Conservation (phyloP, 2,888 invertebrate genomes). For the Sinodicranocentrus sp. region DNA sequence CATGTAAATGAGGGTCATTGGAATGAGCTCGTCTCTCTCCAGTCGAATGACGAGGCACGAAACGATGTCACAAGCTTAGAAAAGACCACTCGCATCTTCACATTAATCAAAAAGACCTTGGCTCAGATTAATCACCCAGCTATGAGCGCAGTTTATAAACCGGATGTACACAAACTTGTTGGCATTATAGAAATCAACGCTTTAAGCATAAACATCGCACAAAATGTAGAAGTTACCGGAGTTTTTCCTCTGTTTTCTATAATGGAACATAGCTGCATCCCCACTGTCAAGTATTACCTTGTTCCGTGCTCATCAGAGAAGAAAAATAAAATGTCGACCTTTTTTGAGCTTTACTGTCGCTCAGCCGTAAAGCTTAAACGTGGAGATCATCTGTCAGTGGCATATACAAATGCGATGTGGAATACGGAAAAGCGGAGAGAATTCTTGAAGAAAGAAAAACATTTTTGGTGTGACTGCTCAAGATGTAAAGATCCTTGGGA, state of each 20-base stretch:
- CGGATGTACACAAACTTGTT: slow-evolving; percentile 74
- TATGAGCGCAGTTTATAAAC: slow-evolving; percentile 67
- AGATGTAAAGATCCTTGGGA: slow-evolving; percentile 75
- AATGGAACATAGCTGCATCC: slow-evolving; percentile 73
- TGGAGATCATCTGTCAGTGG: slow-evolving; percentile 71
- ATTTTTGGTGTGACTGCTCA: slow-evolving; percentile 75
- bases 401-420: slow-evolving; percentile 75
- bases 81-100: slow-evolving; percentile 72
- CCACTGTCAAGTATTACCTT: slow-evolving; percentile 71
- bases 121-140: slow-evolving; percentile 67
- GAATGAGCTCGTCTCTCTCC: slow-evolving; percentile 81
- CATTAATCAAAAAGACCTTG: slow-evolving; percentile 70
- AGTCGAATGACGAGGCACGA: slow-evolving; percentile 84
- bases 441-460: slow-evolving; percentile 73
- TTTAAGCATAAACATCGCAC: slow-evolving; percentile 66
- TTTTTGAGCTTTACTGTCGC: slow-evolving; percentile 72
- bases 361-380: slow-evolving; percentile 71
- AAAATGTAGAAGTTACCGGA: slow-evolving; percentile 66
- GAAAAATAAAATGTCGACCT: slow-evolving; percentile 74
- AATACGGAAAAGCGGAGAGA: slow-evolving; percentile 75
- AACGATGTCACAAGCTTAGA: slow-evolving; percentile 72
- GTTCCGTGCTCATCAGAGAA: slow-evolving; percentile 77
- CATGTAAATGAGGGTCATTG: slow-evolving; percentile 81
- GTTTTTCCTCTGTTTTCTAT: slow-evolving; percentile 71
- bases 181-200: slow-evolving; percentile 74